Percentiles rank a stretch among this genome's conserved stretches.
phyloP scores from a whole-genome alignment of 2,113 vertebrate species.

The Pristiophorus japonicus region DNA sequence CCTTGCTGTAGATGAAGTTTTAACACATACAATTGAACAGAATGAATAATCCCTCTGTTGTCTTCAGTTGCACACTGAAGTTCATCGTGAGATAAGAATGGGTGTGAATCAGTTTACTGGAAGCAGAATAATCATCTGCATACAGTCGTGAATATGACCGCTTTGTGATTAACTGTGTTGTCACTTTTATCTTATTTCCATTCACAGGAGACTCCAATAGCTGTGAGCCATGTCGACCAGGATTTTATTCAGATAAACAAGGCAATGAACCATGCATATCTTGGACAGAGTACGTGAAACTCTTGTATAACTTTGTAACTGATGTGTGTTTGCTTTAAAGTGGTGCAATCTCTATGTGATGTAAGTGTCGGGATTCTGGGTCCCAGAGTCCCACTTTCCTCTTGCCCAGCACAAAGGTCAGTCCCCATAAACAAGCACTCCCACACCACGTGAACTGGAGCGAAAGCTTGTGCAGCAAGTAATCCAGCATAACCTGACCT shows the following conservation, averaged over 20 bases:
- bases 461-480: neutral
- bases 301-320: neutral
- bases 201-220: neutral
- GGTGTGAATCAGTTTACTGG: neutral
- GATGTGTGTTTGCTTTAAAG: neutral
- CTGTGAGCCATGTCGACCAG: neutral
- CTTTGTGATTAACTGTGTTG: neutral
- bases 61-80: neutral
- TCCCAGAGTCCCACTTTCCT: neutral
- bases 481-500: neutral
- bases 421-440: neutral
- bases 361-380: neutral
- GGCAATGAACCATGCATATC: neutral
- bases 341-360: neutral
- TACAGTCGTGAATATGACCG: neutral
- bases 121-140: too few species aligned
- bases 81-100: neutral
- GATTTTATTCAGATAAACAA: neutral
- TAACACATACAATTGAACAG: neutral
- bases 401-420: neutral
- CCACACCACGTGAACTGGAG: neutral
- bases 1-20: neutral
- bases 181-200: neutral
- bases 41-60: neutral
- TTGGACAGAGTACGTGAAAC: neutral